Evolutionary conservation across 2,797 vertebrate species (phyloP), one percentile per base, ranked within the genome.

Genomic region (Coracias cyanogaster): DNA sequence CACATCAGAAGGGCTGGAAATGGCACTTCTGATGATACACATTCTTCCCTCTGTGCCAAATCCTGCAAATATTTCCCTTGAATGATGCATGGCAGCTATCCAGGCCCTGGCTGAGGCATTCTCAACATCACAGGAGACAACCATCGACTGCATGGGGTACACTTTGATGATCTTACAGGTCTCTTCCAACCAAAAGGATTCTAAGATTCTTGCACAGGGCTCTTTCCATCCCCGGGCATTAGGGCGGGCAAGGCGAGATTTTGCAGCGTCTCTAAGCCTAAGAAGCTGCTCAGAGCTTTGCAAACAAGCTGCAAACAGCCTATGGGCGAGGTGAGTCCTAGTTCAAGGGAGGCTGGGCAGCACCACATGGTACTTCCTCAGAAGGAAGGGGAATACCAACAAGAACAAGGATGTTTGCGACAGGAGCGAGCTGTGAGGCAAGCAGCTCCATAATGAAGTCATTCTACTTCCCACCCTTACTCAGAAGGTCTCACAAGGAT

Each of bases 1-100:
- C 95, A 89, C 74, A 96, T 95, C 74, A 95, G 64, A 80, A 93
- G 10, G 49, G 64, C 49, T 94, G 82, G 64, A 92, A 95, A 95
- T 89, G 83, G 89, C 86, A 96, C 72, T 88, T 89, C 55, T 51
- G 57, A 89, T 80, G 93, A 86, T 94, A 88, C 11, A 66, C 37
- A 10, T 86, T 94, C 77, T 74, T 79, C 46, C 83, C 78, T 85
- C 86, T 18, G 35, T 55, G 93, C 90, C 90, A 97, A 94, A 95
- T 71, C 61, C 74, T 86, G n/a, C 90, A 95, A 82, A 61, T 92
- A 70, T 87, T 93, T 90, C 55, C 71, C 80, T 64, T 64, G 43
- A 94, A 82, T 80, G 82, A 70, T 1, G 21, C 35, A 45, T 3
- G 43, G 82, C 73, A 72, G 73, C 80, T 62, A 45, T 74, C 52